Evolutionary conservation across 1,140 invertebrate genomes (phyloP).

Genomic region (Brachionus paranguensis): DNA sequence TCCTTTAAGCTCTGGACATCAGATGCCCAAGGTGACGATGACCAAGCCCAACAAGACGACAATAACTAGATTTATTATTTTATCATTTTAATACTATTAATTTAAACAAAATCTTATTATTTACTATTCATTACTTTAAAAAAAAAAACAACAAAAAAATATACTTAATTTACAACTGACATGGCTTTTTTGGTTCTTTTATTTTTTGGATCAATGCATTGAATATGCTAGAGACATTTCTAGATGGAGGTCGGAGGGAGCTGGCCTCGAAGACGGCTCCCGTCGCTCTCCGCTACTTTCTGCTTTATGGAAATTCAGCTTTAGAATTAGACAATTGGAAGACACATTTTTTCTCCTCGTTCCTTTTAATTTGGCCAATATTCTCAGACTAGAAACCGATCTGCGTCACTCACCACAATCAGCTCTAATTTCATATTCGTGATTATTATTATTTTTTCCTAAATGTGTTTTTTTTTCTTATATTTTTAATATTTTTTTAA

Average conservation of each 20-base stretch:
- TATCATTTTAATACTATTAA: constrained; percentile 35
- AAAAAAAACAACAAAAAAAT: constrained; percentile 30
- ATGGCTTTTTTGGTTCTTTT: neutral
- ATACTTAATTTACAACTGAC: constrained; percentile 3
- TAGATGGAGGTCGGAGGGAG: no score
- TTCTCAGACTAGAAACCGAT: neutral
- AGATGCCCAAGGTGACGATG: constrained; percentile 39
- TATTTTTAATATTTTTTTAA: constrained; percentile 17
- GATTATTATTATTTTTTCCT: neutral
- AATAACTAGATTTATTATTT: constrained; percentile 36
- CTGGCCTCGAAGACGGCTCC: no score
- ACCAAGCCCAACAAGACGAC: constrained; percentile 27
- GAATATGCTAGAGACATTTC: no score
- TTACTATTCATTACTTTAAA: constrained; percentile 23
- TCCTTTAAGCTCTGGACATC: constrained; percentile 38
- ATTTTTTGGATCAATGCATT: neutral
- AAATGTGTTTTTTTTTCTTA: constrained; percentile 2
- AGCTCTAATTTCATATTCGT: neutral
- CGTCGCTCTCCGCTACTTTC: neutral
- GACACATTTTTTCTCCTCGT: neutral
- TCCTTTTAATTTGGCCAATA: neutral
- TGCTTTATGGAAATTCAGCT: neutral
- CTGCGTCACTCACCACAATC: neutral
- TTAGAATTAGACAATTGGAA: neutral
- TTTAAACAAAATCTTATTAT: constrained; percentile 39